Evolutionary conservation across 2,888 invertebrate species (phyloP).

Genomic region (Drosophila nr. perissopoda): DNA sequence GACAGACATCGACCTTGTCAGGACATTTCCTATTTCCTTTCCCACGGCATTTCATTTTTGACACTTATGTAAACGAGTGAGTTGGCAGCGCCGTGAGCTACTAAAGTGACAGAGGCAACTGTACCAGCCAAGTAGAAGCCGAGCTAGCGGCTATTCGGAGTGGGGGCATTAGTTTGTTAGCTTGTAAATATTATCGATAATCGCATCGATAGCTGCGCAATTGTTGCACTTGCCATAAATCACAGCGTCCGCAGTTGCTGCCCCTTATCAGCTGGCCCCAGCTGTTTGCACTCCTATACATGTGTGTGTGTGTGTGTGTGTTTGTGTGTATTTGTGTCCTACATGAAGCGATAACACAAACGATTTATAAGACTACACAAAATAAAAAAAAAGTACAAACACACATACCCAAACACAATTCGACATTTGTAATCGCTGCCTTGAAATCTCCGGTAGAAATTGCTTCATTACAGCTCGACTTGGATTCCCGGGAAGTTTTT

Average conservation of each 20-base stretch:
- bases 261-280: conserved; percentile 35
- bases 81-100: background rate
- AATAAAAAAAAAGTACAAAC: background rate
- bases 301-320: background rate
- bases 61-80: background rate
- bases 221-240: conserved; percentile 71
- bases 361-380: conserved; percentile 44
- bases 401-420: conserved; percentile 22
- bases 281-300: conserved; percentile 41
- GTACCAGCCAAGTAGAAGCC: conserved; percentile 6
- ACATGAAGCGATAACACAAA: conserved; percentile 55
- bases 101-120: conserved; percentile 5
- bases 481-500: conserved; percentile 65
- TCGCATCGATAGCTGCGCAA: conserved; percentile 48
- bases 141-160: background rate
- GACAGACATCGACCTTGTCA: conserved; percentile 56
- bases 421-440: conserved; percentile 59
- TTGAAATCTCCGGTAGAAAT: conserved; percentile 71
- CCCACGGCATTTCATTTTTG: conserved; percentile 34
- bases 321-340: conserved; percentile 37
- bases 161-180: conserved; percentile 12
- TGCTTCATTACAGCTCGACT: conserved; percentile 69
- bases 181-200: conserved; percentile 53
- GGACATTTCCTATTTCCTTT: conserved; percentile 18
- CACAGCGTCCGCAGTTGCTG: conserved; percentile 41